Base-by-base conservation (phyloP, 2,797 vertebrate species). In the Antrozous pallidus region DNA sequence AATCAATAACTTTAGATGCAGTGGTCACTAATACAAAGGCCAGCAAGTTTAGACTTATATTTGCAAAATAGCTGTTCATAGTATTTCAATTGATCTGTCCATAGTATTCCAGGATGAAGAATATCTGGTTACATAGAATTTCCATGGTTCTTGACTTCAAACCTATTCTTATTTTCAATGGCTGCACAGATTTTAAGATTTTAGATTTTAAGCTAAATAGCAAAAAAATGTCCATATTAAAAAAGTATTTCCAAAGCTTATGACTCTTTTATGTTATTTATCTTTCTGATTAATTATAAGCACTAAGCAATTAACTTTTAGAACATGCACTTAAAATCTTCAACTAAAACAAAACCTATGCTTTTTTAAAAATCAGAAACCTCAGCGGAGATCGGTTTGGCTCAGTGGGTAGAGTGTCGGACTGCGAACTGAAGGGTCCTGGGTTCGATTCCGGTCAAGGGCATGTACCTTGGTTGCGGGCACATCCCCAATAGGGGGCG, bases 181-280 rank as follows among this genome's bases (percentile, higher is more conserved):
- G 54, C 31, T 63, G 33, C 4, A 81, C 17, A 56, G n/a, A 79
- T 54, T 51, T 78, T 61, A 74, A 86, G 36, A 56, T 94, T 78
- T 73, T 71, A 82, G 40, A 88, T 63, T 5, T 5, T 20, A 75
- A 24, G 24, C 28, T 93, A 88, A 94, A 22, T 71, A 65, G 54
- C 0, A 11, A 61, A 85, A 14, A 45, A 58, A 14, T 14, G 45
- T 42, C 24, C 38, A 28, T 9, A 78, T 49, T 51, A 90, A 91
- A 49, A 73, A 90, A 70, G 31, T 51, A 93, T 31, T 71, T 88
- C 45, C 69, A 85, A 93, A 84, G 18, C 26, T 79, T 92, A 61
- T 49, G 20, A 84, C 6, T 24, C 38, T 45, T 45, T 45, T 70
- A 85, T 58, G 28, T 83, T 80, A 80, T 24, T 63, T 78, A 28